phyloP scores from a whole-genome alignment of 2,113 vertebrate genomes.

The Coregonus clupeaformis region DNA sequence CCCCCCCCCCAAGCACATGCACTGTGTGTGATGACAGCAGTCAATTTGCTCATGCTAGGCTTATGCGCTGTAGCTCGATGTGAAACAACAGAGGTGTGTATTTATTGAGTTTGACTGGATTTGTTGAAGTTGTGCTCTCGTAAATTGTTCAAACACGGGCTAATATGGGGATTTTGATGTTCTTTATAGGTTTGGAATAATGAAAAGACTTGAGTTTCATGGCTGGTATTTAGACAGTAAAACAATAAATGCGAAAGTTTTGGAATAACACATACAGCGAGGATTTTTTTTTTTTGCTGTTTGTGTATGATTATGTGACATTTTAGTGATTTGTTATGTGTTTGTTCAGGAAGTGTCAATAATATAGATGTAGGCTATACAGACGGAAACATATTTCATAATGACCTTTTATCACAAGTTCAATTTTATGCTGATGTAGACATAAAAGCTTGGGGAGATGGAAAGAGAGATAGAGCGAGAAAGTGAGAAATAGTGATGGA shows the following conservation, averaged over 20 bases:
- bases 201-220: neutral
- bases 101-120: neutral
- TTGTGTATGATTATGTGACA: too few species aligned
- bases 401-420: too few species aligned
- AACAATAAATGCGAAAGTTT: neutral
- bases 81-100: neutral
- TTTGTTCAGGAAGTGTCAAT: too few species aligned
- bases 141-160: neutral
- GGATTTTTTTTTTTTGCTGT: too few species aligned
- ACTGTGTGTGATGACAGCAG: constrained; percentile 37
- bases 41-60: constrained; percentile 11
- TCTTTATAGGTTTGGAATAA: neutral
- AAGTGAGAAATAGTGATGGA: too few species aligned
- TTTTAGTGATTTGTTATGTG: too few species aligned
- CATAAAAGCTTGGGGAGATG: too few species aligned
- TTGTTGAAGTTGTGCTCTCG: neutral
- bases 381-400: too few species aligned
- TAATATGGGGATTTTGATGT: neutral
- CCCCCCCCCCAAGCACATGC: constrained; percentile 15
- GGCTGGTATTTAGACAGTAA: neutral
- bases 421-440: too few species aligned
- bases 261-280: neutral
- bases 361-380: too few species aligned
- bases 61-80: neutral
- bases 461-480: too few species aligned